These are phyloP conservation scores for Arremon brunneinucha DNA, from an alignment of 2,797 vertebrate genomes.

Conservation along the genomic window DNA sequence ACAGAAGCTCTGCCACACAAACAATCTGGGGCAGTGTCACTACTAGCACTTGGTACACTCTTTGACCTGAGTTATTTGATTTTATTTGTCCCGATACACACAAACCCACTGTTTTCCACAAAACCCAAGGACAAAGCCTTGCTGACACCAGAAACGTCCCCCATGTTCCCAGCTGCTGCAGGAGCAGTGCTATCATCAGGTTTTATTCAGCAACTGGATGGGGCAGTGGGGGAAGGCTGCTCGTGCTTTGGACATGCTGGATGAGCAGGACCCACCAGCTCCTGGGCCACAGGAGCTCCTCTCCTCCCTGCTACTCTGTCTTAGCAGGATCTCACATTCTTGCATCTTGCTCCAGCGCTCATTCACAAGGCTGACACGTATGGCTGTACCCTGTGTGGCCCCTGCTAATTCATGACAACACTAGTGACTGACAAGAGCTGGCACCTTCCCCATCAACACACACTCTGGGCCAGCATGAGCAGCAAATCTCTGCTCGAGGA, in stretches of 20 bases:
- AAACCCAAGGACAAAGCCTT: background rate
- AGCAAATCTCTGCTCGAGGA: background rate
- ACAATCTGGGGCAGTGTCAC: background rate
- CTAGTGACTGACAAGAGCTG: constrained; percentile 55
- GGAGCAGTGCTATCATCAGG: background rate
- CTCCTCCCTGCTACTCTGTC: background rate
- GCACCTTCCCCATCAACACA: constrained; percentile 45
- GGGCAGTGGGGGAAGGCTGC: background rate
- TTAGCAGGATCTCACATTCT: constrained; percentile 19
- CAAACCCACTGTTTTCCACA: background rate
- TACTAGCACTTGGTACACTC: background rate
- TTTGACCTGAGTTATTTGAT: background rate
- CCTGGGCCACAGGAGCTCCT: background rate
- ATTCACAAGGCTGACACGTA: constrained; percentile 51
- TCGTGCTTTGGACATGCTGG: background rate
- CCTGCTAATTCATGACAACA: constrained; percentile 59
- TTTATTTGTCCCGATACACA: background rate
- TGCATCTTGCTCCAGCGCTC: background rate
- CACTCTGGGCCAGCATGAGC: constrained; percentile 31
- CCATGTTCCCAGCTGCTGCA: background rate
- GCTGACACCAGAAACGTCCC: background rate
- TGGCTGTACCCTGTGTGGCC: constrained; percentile 10
- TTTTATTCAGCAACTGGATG: background rate
- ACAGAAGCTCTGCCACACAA: background rate
- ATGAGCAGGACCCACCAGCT: background rate